Evolutionary conservation across 2,888 invertebrate genomes (phyloP), one percentile per base, ranked within the genome.

Genomic region (Nomada fucata): DNA sequence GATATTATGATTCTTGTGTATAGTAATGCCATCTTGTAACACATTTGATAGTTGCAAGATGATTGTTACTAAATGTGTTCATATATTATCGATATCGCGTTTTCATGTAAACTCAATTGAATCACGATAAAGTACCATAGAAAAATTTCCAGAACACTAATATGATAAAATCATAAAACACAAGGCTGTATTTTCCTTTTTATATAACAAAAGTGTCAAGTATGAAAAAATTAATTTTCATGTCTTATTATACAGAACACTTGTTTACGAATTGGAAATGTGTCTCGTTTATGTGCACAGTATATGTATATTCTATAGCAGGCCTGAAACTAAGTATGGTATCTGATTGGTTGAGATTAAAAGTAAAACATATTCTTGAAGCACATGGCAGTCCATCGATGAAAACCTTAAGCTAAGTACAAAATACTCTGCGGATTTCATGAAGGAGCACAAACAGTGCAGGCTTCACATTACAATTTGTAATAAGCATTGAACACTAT

Each of bases 11-110:
- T 18, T 44, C 42, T 20, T 11, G 10, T 18, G 29, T 42, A 69
- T 36, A 26, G 77, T 76, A 44, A 29, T 57, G 72, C 77, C 77
- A 76, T 69, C 82, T 83, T 44, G 23, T 44, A 57, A 59, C 44
- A 29, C 3, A 76, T 64, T 67, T 29, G 18, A 10, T 13, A 73
- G 13, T 69, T 60, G n/a, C 26, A n/a, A n/a, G n/a, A 36, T 9
- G 44, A 44, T 57, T 69, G 42, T 69, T 36, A 68, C 3, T 3
- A 57, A 15, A 72, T 42, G 2, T 36, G 13, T 70, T 15, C 20
- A 26, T 1, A 0, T 36, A 5, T 20, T 18, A 50, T 60, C 50
- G 60, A 60, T 52, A 20, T 2, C 47, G 47, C 47, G 15, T 47
- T 47, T 47, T 47, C 47, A 47, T 47, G 47, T 15, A 15, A 47